Percentiles rank a stretch among this genome's conserved stretches.
Conservation (phyloP, 1,140 invertebrate genomes). For the Drosophila auraria region DNA sequence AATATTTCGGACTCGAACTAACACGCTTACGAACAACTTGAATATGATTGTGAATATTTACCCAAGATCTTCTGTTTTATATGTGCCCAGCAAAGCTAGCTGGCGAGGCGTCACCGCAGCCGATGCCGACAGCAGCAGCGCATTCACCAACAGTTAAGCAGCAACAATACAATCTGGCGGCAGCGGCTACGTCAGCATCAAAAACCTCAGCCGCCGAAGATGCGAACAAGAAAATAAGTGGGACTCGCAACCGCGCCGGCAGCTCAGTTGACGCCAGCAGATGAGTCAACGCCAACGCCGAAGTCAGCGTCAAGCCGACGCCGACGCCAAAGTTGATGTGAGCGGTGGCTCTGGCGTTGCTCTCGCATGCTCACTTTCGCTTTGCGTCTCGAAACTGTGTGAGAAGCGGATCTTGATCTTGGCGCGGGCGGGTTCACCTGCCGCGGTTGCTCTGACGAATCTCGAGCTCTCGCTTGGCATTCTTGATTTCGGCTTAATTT, state of each 20-base stretch:
- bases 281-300: slow-evolving; percentile 29
- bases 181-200: slow-evolving; percentile 25
- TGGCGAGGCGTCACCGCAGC: slow-evolving; percentile 45
- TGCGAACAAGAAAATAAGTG: slow-evolving; percentile 71
- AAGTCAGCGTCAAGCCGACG: slow-evolving; percentile 25
- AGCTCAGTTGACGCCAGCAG: slow-evolving; percentile 27
- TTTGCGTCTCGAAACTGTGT: slow-evolving; percentile 26
- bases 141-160: slow-evolving; percentile 16
- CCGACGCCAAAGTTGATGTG: slow-evolving; percentile 12
- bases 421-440: slow-evolving; percentile 43
- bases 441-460: slow-evolving; percentile 23
- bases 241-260: slow-evolving; percentile 15
- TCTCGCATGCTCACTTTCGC: slow-evolving; percentile 65
- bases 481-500: slow-evolving; percentile 39
- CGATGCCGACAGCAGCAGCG: slow-evolving; percentile 33
- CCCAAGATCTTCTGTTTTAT: slow-evolving; percentile 76
- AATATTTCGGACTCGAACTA: slow-evolving; percentile 30
- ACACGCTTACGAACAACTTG: slow-evolving; percentile 67
- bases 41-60: slow-evolving; percentile 82
- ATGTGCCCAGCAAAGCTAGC: slow-evolving; percentile 61
- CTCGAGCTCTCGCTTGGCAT: slow-evolving; percentile 23
- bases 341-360: slow-evolving; percentile 3
- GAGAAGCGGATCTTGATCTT: slow-evolving; percentile 32
- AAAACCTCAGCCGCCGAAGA: slow-evolving; percentile 48
- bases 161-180: slow-evolving; percentile 19